Evolutionary conservation across 2,888 invertebrate species (phyloP), one percentile per base, ranked within the genome.

Genomic region (Ptilodon capucinus): DNA sequence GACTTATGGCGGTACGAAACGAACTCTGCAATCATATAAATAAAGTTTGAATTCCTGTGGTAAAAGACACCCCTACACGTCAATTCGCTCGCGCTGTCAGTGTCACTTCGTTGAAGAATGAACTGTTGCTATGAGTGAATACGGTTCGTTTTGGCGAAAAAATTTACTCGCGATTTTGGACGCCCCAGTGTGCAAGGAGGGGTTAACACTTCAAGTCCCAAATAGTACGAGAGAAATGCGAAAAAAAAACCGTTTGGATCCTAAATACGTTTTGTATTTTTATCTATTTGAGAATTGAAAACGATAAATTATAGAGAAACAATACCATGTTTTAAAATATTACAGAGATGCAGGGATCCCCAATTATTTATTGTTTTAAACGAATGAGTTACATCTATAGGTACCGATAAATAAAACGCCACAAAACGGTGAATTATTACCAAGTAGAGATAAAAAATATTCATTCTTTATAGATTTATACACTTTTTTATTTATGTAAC

Each of bases 181-280:
- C n/a, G n/a, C n/a, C n/a, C n/a, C n/a, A n/a, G n/a, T n/a, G n/a
- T n/a, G n/a, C n/a, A n/a, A n/a, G n/a, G n/a, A n/a, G n/a, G 28
- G 28, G 28, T 28, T 2, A 11, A 11, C 11, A 28, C 28, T 4
- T n/a, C 28, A n/a, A n/a, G n/a, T n/a, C n/a, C 28, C 28, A n/a
- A 28, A 28, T 28, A 28, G 28, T n/a, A 28, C 53, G 34, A n/a
- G n/a, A n/a, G n/a, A 53, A 54, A 16, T 42, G 38, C 18, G 35
- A 34, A 45, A 35, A 35, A 35, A 35, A 35, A 14, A 14, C 34
- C 17, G 17, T 35, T 14, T 16, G 5, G 6, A 17, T 35, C 14
- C 4, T 32, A 32, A 4, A n/a, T 32, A 14, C 14, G 17, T 35
- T 35, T 16, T 35, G 17, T 17, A 35, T 17, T 17, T 17, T 17